Percentiles rank a stretch among this genome's conserved stretches.
Conservation (phyloP, 2,113 vertebrate genomes). For the Psettodes erumei region DNA sequence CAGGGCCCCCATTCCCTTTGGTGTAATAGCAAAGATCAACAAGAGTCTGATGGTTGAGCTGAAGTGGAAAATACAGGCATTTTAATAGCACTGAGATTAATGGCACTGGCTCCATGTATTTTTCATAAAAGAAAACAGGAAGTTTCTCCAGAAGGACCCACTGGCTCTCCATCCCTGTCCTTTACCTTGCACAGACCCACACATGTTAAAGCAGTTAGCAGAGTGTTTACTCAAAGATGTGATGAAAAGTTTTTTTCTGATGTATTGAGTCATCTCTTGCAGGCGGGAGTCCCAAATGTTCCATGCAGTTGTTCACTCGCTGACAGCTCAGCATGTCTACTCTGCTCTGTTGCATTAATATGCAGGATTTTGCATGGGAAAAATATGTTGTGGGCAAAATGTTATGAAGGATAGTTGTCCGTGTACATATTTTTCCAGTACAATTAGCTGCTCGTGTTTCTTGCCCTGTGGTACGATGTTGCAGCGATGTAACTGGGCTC, state of each 20-base stretch:
- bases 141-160: not conserved
- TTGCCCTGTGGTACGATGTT: not conserved
- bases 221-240: not conserved
- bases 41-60: slow-evolving; percentile 14
- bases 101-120: not conserved
- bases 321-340: too few species aligned
- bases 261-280: not conserved
- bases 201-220: slow-evolving; percentile 32
- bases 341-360: too few species aligned
- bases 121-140: slow-evolving; percentile 15
- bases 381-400: not conserved
- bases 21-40: slow-evolving; percentile 35
- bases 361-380: not conserved
- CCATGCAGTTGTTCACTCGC: not conserved
- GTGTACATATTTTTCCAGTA: too few species aligned
- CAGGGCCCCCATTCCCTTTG: slow-evolving; percentile 19
- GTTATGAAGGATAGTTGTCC: not conserved
- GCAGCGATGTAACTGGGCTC: too few species aligned
- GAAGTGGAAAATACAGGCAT: slow-evolving; percentile 41
- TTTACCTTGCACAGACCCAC: slow-evolving; percentile 10
- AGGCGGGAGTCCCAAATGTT: not conserved
- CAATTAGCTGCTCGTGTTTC: not conserved
- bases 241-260: slow-evolving; percentile 18
- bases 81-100: slow-evolving; percentile 15
- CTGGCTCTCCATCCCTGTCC: not conserved